Conservation (phyloP, 2,113 vertebrate species). For the Tyto alba region DNA sequence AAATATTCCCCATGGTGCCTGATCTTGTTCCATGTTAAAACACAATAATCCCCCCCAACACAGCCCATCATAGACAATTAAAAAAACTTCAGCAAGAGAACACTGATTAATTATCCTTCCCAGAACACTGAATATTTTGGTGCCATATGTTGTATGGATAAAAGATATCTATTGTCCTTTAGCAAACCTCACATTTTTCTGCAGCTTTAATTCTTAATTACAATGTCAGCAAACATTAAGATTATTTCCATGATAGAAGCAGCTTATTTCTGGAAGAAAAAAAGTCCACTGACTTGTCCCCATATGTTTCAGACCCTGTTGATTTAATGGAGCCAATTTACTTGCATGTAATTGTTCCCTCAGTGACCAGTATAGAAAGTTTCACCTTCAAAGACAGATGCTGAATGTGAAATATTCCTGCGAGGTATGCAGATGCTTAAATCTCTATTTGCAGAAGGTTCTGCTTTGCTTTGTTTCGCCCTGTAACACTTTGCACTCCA, state of each 20-base stretch:
- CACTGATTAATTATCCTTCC: slow-evolving; percentile 27
- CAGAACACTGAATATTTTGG: slow-evolving; percentile 6
- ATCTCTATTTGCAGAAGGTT: background rate
- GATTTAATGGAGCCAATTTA: slow-evolving; percentile 2
- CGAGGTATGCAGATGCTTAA: background rate
- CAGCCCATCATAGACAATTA: slow-evolving; percentile 24
- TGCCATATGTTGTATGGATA: slow-evolving; percentile 35
- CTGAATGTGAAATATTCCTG: background rate
- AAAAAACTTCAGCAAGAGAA: slow-evolving; percentile 18
- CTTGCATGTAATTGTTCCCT: background rate
- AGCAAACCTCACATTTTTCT: slow-evolving; percentile 49
- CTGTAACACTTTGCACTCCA: background rate
- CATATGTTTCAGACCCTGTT: background rate
- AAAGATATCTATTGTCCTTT: slow-evolving; percentile 52
- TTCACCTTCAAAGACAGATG: background rate
- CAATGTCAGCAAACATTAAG: slow-evolving; percentile 16
- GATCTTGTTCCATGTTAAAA: slow-evolving; percentile 34
- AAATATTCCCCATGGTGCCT: slow-evolving; percentile 33
- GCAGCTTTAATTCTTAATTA: slow-evolving; percentile 49
- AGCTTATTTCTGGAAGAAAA: slow-evolving; percentile 7
- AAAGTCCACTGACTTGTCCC: background rate
- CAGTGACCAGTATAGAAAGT: background rate
- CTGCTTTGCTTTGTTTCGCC: background rate
- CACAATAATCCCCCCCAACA: background rate
- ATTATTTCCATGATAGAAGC: background rate